Base-by-base conservation (phyloP, 64 coral and sea anemone species). In the Orbicella faveolata region DNA sequence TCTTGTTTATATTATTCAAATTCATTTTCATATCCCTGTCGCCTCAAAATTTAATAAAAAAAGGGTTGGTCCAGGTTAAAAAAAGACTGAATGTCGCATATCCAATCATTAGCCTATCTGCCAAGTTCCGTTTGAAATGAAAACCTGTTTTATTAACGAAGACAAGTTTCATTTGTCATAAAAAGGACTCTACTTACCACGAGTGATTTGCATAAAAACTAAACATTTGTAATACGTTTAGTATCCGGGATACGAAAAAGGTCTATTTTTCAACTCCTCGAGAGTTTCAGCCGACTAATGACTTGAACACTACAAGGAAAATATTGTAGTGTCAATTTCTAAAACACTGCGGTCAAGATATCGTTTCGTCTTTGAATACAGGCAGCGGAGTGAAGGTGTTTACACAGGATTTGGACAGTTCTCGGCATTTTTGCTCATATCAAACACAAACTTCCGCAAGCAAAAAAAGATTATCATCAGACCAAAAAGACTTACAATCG, bases 391-490 rank as follows among this genome's bases (percentile, higher is more conserved):
- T 80, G 25, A 52, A 30, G 54, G 33, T 80, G 54, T 80, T 80
- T 80, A n/a, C 53, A 5, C 8, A 53, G 1, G 15, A 34, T 30
- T 61, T 80, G 0, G 34, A 83, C 80, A 83, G 61, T 66, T 83
- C 79, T 30, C 9, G 26, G 36, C 34, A 61, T 41, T 65, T 66
- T 57, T 57, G 21, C 20, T 83, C 25, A 80, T n/a, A 83, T 83
- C 37, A 83, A 64, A 83, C 33, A 65, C 1, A 37, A 83, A 83
- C 80, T 67, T 83, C 61, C 61, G 62, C 25, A 83, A 67, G 36
- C 30, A 18, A 25, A 66, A 59, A 36, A 20, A 67, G 36, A 83
- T 83, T 66, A 83, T 37, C 62, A 23, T 20, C 34, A 21, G 34
- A 83, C 20, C 26, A 67, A 63, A 48, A 37, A 82, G 53, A 20